Base-by-base conservation (phyloP, 2,113 vertebrate species). In the Dryoscopus gambensis region DNA sequence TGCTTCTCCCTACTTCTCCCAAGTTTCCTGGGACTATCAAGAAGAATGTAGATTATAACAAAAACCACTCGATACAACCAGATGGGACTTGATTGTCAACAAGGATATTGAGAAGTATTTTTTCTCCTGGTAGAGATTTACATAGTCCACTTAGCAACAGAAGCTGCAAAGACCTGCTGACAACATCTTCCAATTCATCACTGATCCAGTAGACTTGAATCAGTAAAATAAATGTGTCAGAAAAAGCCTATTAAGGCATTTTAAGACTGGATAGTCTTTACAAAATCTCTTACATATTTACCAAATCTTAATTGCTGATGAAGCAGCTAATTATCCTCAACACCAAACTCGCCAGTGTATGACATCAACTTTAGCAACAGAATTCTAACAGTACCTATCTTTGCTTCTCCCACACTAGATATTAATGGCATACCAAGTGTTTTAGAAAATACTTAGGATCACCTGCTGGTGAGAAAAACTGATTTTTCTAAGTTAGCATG, bases 191-290 rank as follows among this genome's bases (percentile, higher is more conserved):
- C 56, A 63, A 50, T 69, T 89, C 78, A 83, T 82, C 70, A 47
- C 39, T 79, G 74, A 91, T 50, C 53, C 84, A 59, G 23, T 11
- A 83, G 56, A 91, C 42, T 65, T 39, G 53, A 89, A 85, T 77
- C 74, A 77, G 55, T 55, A 80, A 60, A 60, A 82, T 52, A 47
- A 59, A 3, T 1, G 7, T 37, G 55, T 69, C 78, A 87, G n/a
- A 46, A 91, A 96, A 91, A 96, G 84, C 87, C 62, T 91, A 67
- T 95, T 90, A 93, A 86, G 25, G 70, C 63, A 93, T 83, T n/a
- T n/a, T 83, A 95, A 62, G 76, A 86, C 30, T 24, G 37, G 52
- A 74, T 2, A 88, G 56, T 40, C 76, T 88, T 77, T 39, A 86
- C 63, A 95, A 90, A 90, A 90, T 91, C 67, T 87, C 57, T 52